Percentiles rank a stretch among this genome's conserved stretches.
Evolutionary conservation across 2,113 vertebrate genomes (phyloP).

Genomic region (Campylomormyrus numenius): DNA sequence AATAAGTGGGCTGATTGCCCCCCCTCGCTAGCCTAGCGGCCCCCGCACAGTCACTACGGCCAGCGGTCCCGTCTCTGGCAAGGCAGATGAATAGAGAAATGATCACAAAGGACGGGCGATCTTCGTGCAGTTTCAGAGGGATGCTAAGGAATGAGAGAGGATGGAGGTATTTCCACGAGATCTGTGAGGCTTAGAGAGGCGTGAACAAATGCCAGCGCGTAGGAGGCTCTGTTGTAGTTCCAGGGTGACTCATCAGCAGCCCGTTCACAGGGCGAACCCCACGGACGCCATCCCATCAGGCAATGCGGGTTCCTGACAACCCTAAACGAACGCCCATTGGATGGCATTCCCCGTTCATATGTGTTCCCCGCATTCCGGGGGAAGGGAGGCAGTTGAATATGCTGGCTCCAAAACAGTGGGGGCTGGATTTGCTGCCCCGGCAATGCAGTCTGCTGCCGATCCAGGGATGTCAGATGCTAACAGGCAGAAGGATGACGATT

Average conservation of each 20-base stretch:
- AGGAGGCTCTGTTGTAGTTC: slow-evolving; percentile 3
- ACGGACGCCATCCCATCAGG: background rate
- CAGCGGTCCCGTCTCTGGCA: background rate
- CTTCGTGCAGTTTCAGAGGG: background rate
- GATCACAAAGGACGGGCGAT: background rate
- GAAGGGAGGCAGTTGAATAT: background rate
- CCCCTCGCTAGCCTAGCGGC: background rate
- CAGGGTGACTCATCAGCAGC: background rate
- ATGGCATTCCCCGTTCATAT: background rate
- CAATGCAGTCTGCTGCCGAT: background rate
- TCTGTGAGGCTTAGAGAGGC: background rate
- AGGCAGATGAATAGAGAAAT: background rate
- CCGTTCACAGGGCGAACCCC: background rate
- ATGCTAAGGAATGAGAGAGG: too few species aligned
- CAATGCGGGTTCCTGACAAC: background rate
- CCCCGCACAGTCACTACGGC: too few species aligned
- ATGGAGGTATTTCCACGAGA: background rate
- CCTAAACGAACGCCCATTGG: background rate
- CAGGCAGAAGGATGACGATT: background rate
- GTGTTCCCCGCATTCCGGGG: background rate
- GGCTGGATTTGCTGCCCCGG: background rate
- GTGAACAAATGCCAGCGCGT: background rate
- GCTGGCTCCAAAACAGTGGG: background rate
- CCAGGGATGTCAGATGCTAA: background rate
- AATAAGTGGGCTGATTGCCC: background rate